These are phyloP conservation scores for Phalacrocorax aristotelis DNA, from an alignment of 2,113 vertebrate genomes.

Conservation along the genomic window DNA sequence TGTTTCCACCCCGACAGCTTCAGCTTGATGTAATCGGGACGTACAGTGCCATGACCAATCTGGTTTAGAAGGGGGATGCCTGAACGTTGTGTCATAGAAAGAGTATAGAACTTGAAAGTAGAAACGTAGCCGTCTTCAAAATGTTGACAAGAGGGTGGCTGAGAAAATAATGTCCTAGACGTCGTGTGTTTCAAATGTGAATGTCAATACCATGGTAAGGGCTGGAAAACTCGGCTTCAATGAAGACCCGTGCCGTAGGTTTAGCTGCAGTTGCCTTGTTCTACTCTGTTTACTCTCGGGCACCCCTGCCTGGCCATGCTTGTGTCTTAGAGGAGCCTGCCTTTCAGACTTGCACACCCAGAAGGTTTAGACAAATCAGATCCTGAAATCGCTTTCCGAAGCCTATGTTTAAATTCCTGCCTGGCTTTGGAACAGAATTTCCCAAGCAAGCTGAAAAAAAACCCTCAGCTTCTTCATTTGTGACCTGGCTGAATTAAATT, in stretches of 20 bases:
- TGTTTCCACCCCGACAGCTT: not conserved
- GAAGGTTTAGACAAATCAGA: not conserved
- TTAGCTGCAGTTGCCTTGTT: not conserved
- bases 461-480: not conserved
- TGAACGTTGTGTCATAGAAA: slow-evolving; percentile 4
- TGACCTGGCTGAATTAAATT: not conserved
- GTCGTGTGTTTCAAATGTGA: not conserved
- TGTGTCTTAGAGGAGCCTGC: not conserved
- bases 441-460: not conserved
- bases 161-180: not conserved
- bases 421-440: not conserved
- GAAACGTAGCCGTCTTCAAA: not conserved
- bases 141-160: not conserved
- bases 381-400: not conserved
- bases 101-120: not conserved
- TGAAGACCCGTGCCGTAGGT: rapidly evolving
- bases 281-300: not conserved
- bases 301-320: rapidly evolving
- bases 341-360: not conserved
- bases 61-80: not conserved
- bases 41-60: not conserved
- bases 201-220: not conserved
- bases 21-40: not conserved
- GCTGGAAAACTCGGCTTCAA: not conserved
- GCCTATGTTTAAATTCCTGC: not conserved